phyloP scores from a whole-genome alignment of 2,113 vertebrate species.

The Coryphaenoides rupestris region DNA sequence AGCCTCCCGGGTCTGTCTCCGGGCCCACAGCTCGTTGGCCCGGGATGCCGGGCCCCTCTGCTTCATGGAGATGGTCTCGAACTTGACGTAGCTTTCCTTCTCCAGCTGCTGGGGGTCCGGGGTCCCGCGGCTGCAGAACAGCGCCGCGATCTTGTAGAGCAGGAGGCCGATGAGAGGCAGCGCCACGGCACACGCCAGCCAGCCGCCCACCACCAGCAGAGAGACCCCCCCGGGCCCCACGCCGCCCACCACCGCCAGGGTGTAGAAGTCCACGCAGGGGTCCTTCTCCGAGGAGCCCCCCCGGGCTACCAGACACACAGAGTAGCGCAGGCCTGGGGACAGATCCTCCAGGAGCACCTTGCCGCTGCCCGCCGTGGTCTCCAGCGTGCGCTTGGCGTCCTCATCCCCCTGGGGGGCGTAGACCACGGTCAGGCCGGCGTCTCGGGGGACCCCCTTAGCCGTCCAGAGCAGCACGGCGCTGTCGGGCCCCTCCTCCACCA shows the following conservation, averaged over 20 bases:
- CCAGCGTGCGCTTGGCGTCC: constrained; percentile 77
- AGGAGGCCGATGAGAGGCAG: constrained; percentile 83
- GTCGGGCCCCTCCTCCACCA: constrained; percentile 79
- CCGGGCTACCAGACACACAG: constrained; percentile 86
- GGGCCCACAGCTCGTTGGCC: constrained; percentile 82
- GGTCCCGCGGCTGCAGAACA: constrained; percentile 69
- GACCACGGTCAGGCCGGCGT: constrained; percentile 75
- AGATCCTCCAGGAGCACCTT: constrained; percentile 84
- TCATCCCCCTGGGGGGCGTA: constrained; percentile 87
- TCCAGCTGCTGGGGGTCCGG: constrained; percentile 82
- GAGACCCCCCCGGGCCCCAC: constrained; percentile 58
- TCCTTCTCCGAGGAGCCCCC: constrained; percentile 74
- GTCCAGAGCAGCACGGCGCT: constrained; percentile 87
- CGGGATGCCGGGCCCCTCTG: constrained; percentile 70
- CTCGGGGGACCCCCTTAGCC: constrained; percentile 59
- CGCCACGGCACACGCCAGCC: constrained; percentile 75
- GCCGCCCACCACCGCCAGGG: constrained; percentile 58
- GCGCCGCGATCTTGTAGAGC: constrained; percentile 85
- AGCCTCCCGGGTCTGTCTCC: constrained; percentile 79
- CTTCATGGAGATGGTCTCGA: constrained; percentile 88
- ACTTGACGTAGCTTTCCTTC: constrained; percentile 92
- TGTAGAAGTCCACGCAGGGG: constrained; percentile 89
- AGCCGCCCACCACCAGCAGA: constrained; percentile 72
- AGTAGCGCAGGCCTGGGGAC: constrained; percentile 79
- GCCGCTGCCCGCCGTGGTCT: constrained; percentile 75